These are phyloP conservation scores for Hirtodrosophila histrioides DNA, from an alignment of 2,888 invertebrate species.

Conservation along the genomic window DNA sequence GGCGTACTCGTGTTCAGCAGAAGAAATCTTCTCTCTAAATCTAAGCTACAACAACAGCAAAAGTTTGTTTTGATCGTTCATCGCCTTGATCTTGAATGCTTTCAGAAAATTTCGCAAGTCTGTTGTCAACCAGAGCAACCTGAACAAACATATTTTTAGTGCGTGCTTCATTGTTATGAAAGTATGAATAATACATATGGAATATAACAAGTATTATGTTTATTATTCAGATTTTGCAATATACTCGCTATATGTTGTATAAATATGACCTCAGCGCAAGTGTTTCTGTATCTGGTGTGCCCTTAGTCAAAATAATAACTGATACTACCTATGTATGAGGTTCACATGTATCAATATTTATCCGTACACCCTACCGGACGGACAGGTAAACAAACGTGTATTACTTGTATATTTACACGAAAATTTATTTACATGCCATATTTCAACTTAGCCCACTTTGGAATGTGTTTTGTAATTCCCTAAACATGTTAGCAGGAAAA, in stretches of 20 bases:
- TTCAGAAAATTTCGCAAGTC: constrained; percentile 42
- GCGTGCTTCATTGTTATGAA: constrained; percentile 26
- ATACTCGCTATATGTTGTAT: not conserved
- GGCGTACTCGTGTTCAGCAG: constrained; percentile 31
- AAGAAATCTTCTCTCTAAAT: constrained; percentile 23
- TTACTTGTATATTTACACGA: constrained; percentile 26
- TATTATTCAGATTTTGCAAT: not conserved
- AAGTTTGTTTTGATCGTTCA: constrained; percentile 66
- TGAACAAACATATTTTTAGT: constrained; percentile 67
- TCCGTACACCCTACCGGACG: constrained; percentile 3
- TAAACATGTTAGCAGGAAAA: not conserved
- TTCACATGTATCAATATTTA: constrained; percentile 32
- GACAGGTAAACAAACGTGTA: constrained; percentile 20
- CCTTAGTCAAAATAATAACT: not conserved
- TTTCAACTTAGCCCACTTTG: constrained; percentile 9
- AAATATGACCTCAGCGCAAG: constrained; percentile 1
- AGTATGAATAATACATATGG: not conserved
- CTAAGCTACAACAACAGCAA: constrained; percentile 32
- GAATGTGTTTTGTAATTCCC: constrained; percentile 10
- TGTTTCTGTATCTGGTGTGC: constrained; percentile 4
- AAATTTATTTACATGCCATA: constrained; percentile 2
- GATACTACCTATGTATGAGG: not conserved
- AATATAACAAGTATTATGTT: no score
- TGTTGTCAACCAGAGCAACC: constrained; percentile 64
- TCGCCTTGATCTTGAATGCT: constrained; percentile 73